A percentile compares a stretch with the other conserved stretches of the same genome.
phyloP scores from a whole-genome alignment of 1,140 invertebrate genomes.

The Argopecten irradians region DNA sequence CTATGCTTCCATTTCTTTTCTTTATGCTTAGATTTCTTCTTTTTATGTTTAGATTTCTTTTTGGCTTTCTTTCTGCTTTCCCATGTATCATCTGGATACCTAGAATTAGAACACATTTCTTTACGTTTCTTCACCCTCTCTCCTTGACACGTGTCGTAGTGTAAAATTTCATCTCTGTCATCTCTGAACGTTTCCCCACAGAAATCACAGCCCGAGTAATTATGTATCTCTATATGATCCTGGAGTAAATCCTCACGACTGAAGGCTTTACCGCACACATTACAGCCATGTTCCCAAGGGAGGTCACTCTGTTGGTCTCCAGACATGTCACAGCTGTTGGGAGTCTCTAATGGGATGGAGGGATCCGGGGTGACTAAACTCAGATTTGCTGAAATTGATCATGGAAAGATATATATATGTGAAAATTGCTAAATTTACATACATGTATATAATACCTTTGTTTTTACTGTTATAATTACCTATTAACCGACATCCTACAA shows the following conservation, averaged over 20 bases:
- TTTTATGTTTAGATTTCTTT: too few relatives aligned
- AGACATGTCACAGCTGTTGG: neutral
- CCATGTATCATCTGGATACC: neutral
- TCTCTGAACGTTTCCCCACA: neutral
- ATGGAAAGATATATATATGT: too few relatives aligned
- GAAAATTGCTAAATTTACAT: too few relatives aligned
- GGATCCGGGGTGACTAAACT: neutral
- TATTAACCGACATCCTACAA: too few relatives aligned
- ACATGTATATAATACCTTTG: too few relatives aligned
- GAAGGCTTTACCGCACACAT: neutral
- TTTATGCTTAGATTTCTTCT: too few relatives aligned
- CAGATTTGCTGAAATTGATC: neutral
- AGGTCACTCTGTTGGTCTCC: neutral
- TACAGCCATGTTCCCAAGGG: neutral
- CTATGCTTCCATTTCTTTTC: too few relatives aligned
- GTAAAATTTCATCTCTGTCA: neutral
- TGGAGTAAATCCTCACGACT: neutral
- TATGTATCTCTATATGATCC: neutral
- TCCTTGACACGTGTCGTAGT: neutral
- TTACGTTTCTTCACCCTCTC: neutral
- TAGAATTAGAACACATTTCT: neutral
- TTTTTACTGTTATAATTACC: too few relatives aligned
- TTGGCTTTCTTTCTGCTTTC: neutral
- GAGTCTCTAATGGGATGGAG: neutral
- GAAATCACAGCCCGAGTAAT: neutral